A percentile compares a stretch with the other conserved stretches of the same genome.
Evolutionary conservation across 2,888 invertebrate genomes (phyloP).

Genomic region (Lepidocyrtoides sp.): DNA sequence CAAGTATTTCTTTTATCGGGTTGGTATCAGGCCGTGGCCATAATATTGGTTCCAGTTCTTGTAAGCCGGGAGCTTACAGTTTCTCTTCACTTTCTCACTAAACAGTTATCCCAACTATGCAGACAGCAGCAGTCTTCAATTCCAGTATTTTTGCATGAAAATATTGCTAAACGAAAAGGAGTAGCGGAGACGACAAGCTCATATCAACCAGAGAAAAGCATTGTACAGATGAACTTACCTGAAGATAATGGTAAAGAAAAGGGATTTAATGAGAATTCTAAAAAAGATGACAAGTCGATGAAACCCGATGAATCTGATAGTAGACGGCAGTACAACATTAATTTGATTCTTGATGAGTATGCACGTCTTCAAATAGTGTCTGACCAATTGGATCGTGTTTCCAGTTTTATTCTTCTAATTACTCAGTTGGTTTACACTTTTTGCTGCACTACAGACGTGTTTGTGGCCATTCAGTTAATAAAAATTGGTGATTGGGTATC

Average conservation of each 20-base stretch:
- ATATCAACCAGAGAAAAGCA: too few species aligned
- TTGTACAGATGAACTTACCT: too few species aligned
- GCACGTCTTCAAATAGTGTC: constrained; percentile 31
- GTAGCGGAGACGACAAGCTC: too few species aligned
- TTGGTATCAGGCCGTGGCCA: constrained; percentile 45
- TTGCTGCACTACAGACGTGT: constrained; percentile 31
- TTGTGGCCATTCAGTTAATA: constrained; percentile 33
- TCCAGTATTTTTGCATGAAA: too few species aligned
- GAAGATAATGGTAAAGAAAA: too few species aligned
- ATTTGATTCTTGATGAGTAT: constrained; percentile 7
- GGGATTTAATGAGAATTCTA: background rate
- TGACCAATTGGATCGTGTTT: constrained; percentile 8
- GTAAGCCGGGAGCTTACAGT: constrained; percentile 17
- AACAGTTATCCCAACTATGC: too few species aligned
- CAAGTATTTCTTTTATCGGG: constrained; percentile 35
- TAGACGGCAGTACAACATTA: background rate
- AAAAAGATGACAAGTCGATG: background rate
- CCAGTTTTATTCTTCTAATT: constrained; percentile 7
- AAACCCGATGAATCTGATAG: background rate
- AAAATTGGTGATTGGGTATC: constrained; percentile 20
- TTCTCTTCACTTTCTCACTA: background rate
- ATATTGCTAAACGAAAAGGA: too few species aligned
- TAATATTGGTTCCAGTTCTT: constrained; percentile 40
- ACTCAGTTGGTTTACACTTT: constrained; percentile 48
- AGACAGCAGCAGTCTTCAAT: too few species aligned